These are phyloP conservation scores for Entomyzon cyanotis DNA, from an alignment of 2,113 vertebrate species.

Conservation along the genomic window DNA sequence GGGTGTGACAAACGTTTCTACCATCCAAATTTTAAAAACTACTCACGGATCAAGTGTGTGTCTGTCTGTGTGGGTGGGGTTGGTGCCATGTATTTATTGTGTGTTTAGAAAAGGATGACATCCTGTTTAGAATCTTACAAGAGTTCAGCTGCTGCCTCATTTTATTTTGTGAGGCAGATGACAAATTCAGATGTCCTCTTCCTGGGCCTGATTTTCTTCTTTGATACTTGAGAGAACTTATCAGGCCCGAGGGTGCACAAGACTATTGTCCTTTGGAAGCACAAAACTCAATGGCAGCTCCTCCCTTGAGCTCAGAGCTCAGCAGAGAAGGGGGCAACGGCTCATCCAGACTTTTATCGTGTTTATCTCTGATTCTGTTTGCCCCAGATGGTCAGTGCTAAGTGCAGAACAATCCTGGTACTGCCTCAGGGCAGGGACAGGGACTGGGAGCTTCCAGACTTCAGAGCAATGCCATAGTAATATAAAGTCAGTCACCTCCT, in stretches of 20 bases:
- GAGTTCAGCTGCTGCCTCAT: slow-evolving; percentile 4
- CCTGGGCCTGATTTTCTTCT: neutral
- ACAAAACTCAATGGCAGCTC: neutral
- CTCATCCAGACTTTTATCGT: neutral
- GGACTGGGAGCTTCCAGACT: neutral
- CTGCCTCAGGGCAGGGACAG: neutral
- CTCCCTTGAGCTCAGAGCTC: neutral
- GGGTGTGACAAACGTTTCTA: neutral
- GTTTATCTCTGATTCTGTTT: neutral
- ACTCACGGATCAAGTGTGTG: neutral
- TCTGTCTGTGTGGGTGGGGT: neutral
- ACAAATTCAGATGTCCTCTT: slow-evolving; percentile 14
- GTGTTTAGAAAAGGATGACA: slow-evolving; percentile 21
- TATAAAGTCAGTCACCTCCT: neutral
- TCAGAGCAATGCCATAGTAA: neutral
- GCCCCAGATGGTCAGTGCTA: neutral
- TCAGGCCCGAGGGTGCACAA: neutral
- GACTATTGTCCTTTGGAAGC: neutral
- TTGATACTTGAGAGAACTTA: neutral
- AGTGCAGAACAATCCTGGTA: neutral
- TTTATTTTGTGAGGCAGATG: slow-evolving; percentile 17
- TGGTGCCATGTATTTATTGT: slow-evolving; percentile 11
- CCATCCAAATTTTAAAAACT: slow-evolving; percentile 20
- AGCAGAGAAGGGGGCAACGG: neutral
- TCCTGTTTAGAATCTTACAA: neutral